Conservation (phyloP, 2,888 invertebrate species). For the Steinernema hermaphroditum region DNA sequence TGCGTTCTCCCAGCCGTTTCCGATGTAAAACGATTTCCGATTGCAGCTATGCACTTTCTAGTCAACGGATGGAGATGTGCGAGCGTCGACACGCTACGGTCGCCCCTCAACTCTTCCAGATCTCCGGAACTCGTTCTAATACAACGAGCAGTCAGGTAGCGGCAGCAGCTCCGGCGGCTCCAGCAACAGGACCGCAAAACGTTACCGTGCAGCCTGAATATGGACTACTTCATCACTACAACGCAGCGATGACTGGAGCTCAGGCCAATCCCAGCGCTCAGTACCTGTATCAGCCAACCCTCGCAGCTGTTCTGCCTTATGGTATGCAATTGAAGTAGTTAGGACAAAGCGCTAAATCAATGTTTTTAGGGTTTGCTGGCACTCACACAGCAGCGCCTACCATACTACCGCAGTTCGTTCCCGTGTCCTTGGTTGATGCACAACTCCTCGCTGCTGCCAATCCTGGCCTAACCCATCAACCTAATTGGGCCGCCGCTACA, state of each 20-base stretch:
- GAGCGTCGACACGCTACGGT: constrained; percentile 34
- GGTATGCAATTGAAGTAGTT: constrained; percentile 40
- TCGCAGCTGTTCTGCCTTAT: constrained; percentile 58
- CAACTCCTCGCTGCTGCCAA: constrained; percentile 37
- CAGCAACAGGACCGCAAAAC: constrained; percentile 13
- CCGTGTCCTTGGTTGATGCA: constrained; percentile 60
- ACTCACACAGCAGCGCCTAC: constrained; percentile 34
- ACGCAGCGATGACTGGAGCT: constrained; percentile 36
- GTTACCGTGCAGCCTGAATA: constrained; percentile 34
- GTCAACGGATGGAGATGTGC: constrained; percentile 62
- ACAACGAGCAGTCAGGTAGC: constrained; percentile 30
- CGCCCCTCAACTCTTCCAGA: constrained; percentile 26
- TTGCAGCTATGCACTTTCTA: constrained; percentile 44
- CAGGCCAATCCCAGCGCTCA: constrained; percentile 47
- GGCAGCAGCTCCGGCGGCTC: constrained; percentile 27
- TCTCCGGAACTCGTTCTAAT: constrained; percentile 16
- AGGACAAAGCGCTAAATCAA: background rate
- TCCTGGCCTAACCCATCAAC: constrained; percentile 18
- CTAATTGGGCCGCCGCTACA: constrained; percentile 32
- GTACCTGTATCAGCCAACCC: constrained; percentile 59
- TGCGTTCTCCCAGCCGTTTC: constrained; percentile 39
- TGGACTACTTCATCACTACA: constrained; percentile 46
- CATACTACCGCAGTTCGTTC: constrained; percentile 52
- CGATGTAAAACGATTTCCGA: background rate
- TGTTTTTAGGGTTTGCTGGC: constrained; percentile 34